Conservation (phyloP, 1,140 invertebrate species). For the Danaus plexippus region DNA sequence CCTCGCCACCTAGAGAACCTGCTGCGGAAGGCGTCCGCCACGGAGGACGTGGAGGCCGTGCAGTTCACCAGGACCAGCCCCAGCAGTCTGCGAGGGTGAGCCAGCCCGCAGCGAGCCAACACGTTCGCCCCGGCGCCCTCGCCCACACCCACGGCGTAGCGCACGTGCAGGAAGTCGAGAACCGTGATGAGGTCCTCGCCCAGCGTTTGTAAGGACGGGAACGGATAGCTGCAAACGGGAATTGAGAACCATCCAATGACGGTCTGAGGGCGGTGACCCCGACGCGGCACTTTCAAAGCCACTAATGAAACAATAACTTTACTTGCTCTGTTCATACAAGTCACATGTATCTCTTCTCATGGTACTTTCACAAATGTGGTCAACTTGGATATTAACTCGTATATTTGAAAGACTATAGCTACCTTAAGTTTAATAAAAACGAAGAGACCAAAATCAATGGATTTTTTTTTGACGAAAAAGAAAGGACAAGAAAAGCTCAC, state of each 20-base stretch:
- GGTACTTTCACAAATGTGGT: too few relatives aligned
- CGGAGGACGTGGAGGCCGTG: slow-evolving; percentile 87
- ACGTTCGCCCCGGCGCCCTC: slow-evolving; percentile 94
- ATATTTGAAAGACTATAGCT: too few relatives aligned
- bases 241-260: too few relatives aligned
- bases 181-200: slow-evolving; percentile 88
- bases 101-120: slow-evolving; percentile 86
- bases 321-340: too few relatives aligned
- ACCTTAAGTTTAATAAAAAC: too few relatives aligned
- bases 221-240: slow-evolving; percentile 76
- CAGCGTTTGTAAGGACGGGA: slow-evolving; percentile 86
- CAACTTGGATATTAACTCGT: too few relatives aligned
- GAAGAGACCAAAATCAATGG: too few relatives aligned
- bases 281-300: too few relatives aligned
- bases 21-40: slow-evolving; percentile 89
- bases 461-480: too few relatives aligned
- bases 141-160: slow-evolving; percentile 86
- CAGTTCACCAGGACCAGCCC: slow-evolving; percentile 89
- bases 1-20: slow-evolving; percentile 86
- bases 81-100: slow-evolving; percentile 81
- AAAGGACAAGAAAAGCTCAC: slow-evolving; percentile 27
- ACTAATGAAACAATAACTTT: too few relatives aligned
- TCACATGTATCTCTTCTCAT: too few relatives aligned
- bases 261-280: too few relatives aligned
- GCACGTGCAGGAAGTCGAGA: slow-evolving; percentile 84